A percentile compares a stretch with the other conserved stretches of the same genome.
Evolutionary conservation across 2,797 vertebrate species (phyloP).

Genomic region (Anabas testudineus): DNA sequence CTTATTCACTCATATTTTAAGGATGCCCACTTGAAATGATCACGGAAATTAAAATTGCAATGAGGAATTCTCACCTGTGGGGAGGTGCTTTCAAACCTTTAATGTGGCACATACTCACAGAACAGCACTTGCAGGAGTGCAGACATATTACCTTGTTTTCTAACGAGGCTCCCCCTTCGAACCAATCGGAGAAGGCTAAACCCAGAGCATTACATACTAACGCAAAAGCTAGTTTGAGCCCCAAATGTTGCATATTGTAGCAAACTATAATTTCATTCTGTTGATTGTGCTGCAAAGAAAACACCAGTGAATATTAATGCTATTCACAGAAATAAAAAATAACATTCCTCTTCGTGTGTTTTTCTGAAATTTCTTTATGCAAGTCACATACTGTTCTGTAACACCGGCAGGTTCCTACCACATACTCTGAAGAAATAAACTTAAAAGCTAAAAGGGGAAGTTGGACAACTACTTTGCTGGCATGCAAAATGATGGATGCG

Average conservation of each 20-base stretch:
- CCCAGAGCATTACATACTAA: no score
- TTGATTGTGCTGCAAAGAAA: conserved; percentile 8
- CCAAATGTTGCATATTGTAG: no score
- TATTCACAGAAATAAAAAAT: conserved; percentile 17
- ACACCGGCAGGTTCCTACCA: conserved; percentile 48
- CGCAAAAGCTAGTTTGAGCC: no score
- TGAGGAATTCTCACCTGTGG: no score
- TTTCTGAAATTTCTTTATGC: conserved; percentile 26
- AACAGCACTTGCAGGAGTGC: no score
- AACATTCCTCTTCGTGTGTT: conserved; percentile 16
- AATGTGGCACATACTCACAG: no score
- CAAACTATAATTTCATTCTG: conserved; percentile 8
- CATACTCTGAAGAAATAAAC: conserved; percentile 69
- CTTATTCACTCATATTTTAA: conserved; percentile 33
- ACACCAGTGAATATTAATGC: background rate
- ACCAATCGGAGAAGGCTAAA: no score
- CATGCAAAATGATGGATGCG: conserved; percentile 61
- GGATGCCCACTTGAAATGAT: conserved; percentile 22
- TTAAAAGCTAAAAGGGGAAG: conserved; percentile 61
- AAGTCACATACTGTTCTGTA: conserved; percentile 31
- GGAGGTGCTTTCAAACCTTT: no score
- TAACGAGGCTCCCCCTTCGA: no score
- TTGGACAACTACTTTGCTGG: conserved; percentile 54
- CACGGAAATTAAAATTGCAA: no score
- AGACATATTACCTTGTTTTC: no score